Evolutionary conservation across 2,113 vertebrate genomes (phyloP), one percentile per base, ranked within the genome.

Genomic region (Trematomus loennbergii): DNA sequence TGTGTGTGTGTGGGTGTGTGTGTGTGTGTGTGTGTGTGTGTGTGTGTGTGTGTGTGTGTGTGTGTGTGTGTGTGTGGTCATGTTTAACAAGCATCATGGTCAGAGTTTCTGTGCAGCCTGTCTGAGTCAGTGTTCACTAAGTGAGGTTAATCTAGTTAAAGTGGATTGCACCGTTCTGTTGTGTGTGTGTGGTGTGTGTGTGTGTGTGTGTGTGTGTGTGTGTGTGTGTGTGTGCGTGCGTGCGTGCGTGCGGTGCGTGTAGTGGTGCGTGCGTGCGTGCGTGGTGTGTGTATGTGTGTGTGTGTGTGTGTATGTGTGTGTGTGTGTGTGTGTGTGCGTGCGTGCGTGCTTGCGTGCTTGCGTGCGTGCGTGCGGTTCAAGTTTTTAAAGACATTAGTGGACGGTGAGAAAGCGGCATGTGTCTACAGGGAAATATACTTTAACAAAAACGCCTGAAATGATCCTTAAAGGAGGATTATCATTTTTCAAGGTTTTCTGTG

Each of bases 101-200:
- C 81, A 68, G 29, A 79, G 57, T 36, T 71, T 22, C 25, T 60
- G 59, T 40, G 49, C 79, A 65, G 46, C 66, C 71, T 50, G 59
- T 52, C 55, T 78, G 74, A 79, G 68, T 85, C 78, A 81, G 69
- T 79, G 77, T 70, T 82, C 52, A 70, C 22, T 62, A 17, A 75
- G 53, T 52, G 63, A 79, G 70, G 72, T 57, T 84, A 75, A 85
- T 87, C 82, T 75, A 54, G 78, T 83, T 81, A 61, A 79, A 76
- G 62, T 33, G 53, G 74, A 84, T 68, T 60, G 43, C 50, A 22
- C 55, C 6, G 55, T n/a, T n/a, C n/a, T n/a, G n/a, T n/a, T n/a
- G n/a, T n/a, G n/a, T n/a, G n/a, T 61, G 63, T 81, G 58, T 69
- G 11, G 29, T 46, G 13, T 46, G 13, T 40, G 22, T 64, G 17